A percentile compares a stretch with the other conserved stretches of the same genome.
These are phyloP conservation scores for Zaprionus kolodkinae DNA, from an alignment of 1,140 invertebrate species.

Conservation along the genomic window DNA sequence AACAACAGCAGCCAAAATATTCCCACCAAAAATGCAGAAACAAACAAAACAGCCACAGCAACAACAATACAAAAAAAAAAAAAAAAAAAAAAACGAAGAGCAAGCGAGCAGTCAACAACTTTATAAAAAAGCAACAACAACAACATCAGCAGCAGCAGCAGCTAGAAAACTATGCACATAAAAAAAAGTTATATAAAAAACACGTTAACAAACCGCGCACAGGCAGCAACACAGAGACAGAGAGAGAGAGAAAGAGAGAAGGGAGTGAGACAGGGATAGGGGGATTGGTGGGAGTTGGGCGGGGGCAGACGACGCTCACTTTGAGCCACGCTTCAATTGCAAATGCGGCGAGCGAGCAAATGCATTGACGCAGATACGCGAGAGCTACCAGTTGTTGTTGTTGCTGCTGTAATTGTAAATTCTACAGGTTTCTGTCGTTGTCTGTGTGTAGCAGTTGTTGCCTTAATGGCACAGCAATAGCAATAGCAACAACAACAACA, in stretches of 20 bases:
- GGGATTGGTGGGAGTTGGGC: background rate
- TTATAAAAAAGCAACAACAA: conserved; percentile 44
- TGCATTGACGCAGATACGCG: conserved; percentile 70
- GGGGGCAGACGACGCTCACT: conserved; percentile 50
- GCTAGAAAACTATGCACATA: conserved; percentile 66
- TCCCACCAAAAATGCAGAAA: conserved; percentile 72
- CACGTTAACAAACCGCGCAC: conserved; percentile 59
- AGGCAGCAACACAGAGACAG: conserved; percentile 1
- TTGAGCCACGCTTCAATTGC: conserved; percentile 81
- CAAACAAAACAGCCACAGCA: conserved; percentile 30
- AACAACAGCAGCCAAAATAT: conserved; percentile 64
- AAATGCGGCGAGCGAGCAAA: conserved; percentile 70
- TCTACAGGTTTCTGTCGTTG: conserved; percentile 72
- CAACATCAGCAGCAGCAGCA: conserved; percentile 34
- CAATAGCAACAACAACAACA: conserved; percentile 42
- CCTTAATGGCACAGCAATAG: conserved; percentile 64
- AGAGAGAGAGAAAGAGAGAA: conserved; percentile 5
- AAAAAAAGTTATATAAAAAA: conserved; percentile 79
- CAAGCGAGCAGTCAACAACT: conserved; percentile 37
- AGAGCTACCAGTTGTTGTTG: conserved; percentile 52
- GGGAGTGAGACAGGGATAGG: background rate
- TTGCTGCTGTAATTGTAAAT: conserved; percentile 74
- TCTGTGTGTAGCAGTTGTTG: conserved; percentile 63
- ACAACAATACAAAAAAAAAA: conserved; percentile 37
- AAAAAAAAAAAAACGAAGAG: conserved; percentile 8